Base-by-base conservation (phyloP, 2,888 invertebrate genomes). In the Eubasilissa splendida region DNA sequence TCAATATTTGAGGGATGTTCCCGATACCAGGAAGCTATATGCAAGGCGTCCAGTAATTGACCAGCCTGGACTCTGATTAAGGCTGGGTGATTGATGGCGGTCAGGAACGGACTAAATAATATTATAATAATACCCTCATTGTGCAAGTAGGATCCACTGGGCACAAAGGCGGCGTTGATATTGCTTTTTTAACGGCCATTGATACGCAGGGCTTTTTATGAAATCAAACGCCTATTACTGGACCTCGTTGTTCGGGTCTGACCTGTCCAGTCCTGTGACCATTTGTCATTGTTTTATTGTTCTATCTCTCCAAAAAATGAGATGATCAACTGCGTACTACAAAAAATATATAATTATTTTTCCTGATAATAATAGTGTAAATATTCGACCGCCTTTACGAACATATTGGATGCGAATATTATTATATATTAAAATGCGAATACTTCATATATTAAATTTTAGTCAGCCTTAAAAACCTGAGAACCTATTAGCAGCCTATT, bases 71-170 rank as follows among this genome's bases (percentile, higher is more conserved):
- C 74, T 42, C 54, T 80, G 82, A 83, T 79, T 79, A 83, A 80
- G 78, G 76, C 56, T 73, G 76, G 82, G 80, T 83, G 82, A 83
- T 83, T 78, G 80, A 83, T 83, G 63, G 82, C 79, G 80, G 78
- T 70, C 78, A 58, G 54, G 71, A 74, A 60, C 59, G 66, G 71
- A 63, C 79, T 70, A 42, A 42, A 42, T 42, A 80, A 80, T 80
- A 80, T 82, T 77, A 77, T 80, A 80, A 82, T 82, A 80, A 80
- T 76, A 71, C 79, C 77, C 65, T 52, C 77, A 82, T 80, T 82
- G 82, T 74, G 50, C 73, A 11, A 77, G 73, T 65, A 75, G 71
- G 70, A 58, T 60, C 71, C 80, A 2, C 70, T 71, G 59, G 60
- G 33, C 58, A 80, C 76, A 80, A 80, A 76, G 76, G 71, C 80